Base-by-base conservation (phyloP, 2,113 vertebrate species). In the Nerophis lumbriciformis region DNA sequence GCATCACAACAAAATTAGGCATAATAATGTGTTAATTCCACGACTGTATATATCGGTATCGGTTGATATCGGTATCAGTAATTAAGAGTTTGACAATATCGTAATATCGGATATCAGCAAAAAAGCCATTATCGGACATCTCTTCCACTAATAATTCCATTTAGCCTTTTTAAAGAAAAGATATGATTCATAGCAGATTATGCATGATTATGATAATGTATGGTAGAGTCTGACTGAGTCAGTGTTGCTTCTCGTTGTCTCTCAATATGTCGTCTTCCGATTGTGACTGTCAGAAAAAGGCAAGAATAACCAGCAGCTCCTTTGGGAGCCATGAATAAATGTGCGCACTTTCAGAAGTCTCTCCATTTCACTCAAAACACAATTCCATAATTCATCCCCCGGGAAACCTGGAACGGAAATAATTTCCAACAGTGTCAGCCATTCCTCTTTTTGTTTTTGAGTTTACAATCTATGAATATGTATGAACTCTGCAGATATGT, bases 251-350 rank as follows among this genome's bases (percentile, higher is more conserved):
- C 8, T 6, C 5, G 2, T 53, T 35, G 5, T 21, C 12, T 35
- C 4, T 35, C 13, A 5, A 2, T 53, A 21, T 28, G 8, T 19
- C 19, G 8, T 7, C 39, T 42, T 42, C 39, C 39, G 8, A 42
- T 6, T 42, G 39, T 42, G 39, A 42, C 39, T 21, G 9, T 21
- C 19, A 28, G 19, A 5, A 28, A 52, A 52, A 10, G 5, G 19
- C 5, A 10, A 11, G 19, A 19, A 52, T 52, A 19, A 28, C 21
- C 50, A 35, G 50, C 10, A 28, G 21, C 19, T 48, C 53, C 54
- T 59, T 14, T 49, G 15, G 59, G 44, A 36, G 56, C 35, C 42
- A 54, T 51, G 53, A 49, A 54, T 47, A 28, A 1, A 53, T 53
- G 2, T 9, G 35, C 51, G 35, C 12, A 4, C 12, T 53, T 53